Conservation (phyloP, 2,888 invertebrate species). For the Therioaphis trifolii region DNA sequence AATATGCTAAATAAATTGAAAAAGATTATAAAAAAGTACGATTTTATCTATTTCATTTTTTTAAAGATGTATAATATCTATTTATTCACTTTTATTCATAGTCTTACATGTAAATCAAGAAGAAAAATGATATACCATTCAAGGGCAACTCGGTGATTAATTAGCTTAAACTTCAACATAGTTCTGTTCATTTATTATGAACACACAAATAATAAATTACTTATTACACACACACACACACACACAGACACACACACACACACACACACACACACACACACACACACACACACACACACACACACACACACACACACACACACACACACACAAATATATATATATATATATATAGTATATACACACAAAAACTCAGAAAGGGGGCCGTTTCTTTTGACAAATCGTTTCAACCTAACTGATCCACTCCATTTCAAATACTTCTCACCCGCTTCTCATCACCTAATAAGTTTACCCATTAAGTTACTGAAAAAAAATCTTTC, state of each 20-base stretch:
- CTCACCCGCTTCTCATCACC: background rate
- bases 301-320: background rate
- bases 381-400: slow-evolving; percentile 46
- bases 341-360: no score
- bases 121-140: slow-evolving; percentile 41
- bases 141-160: slow-evolving; percentile 20
- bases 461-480: slow-evolving; percentile 43
- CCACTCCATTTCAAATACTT: background rate
- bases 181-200: slow-evolving; percentile 42
- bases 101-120: slow-evolving; percentile 14
- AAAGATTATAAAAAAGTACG: no score
- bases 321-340: background rate
- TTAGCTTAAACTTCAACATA: slow-evolving; percentile 41
- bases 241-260: background rate
- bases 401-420: slow-evolving; percentile 26
- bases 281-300: background rate
- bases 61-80: no score
- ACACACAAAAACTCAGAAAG: background rate
- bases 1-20: no score
- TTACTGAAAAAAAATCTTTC: background rate
- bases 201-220: background rate
- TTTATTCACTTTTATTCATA: background rate
- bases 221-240: background rate
- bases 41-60: no score
- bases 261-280: background rate